Base-by-base conservation (phyloP, 23 tunicate species). In the Styela clava region DNA sequence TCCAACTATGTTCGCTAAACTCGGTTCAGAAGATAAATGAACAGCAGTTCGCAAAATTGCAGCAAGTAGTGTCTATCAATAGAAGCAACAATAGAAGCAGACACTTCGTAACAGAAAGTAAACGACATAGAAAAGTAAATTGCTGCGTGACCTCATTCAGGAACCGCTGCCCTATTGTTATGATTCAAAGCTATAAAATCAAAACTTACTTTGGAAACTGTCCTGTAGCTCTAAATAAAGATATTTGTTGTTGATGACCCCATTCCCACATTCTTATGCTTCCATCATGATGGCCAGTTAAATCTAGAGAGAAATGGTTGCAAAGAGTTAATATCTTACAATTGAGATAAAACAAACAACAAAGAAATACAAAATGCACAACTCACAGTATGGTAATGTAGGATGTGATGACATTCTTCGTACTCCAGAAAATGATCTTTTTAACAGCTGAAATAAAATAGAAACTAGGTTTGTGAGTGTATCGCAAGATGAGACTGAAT, bases 171-270 rank as follows among this genome's bases (percentile, higher is more conserved):
- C n/a, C n/a, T n/a, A n/a, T n/a, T n/a, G n/a, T n/a, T n/a, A n/a
- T n/a, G n/a, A n/a, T n/a, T n/a, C n/a, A n/a, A n/a, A n/a, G n/a
- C n/a, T n/a, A n/a, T n/a, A n/a, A n/a, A n/a, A n/a, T n/a, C n/a
- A 26, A 30, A 7, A 1, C 24, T 51, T 76, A 76, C 86, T 85
- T 88, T 0, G 93, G 69, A 51, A 67, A 72, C 37, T 81, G 89
- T 5, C 89, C 93, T 28, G 93, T 51, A 26, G 89, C 64, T 35
- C 77, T 69, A 52, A 72, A 93, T 33, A 84, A 86, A 28, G 87
- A 77, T 30, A 93, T 93, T 27, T 81, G 98, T 31, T 93, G 98
- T 32, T 87, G 98, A 74, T 93, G 98, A 16, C 98, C 98, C 98
- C 98, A 93, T 64, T 93, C 98, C 98, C 98, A 93, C 93, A 93